Conservation (phyloP, 2,888 invertebrate species). For the Abrostola tripartita region DNA sequence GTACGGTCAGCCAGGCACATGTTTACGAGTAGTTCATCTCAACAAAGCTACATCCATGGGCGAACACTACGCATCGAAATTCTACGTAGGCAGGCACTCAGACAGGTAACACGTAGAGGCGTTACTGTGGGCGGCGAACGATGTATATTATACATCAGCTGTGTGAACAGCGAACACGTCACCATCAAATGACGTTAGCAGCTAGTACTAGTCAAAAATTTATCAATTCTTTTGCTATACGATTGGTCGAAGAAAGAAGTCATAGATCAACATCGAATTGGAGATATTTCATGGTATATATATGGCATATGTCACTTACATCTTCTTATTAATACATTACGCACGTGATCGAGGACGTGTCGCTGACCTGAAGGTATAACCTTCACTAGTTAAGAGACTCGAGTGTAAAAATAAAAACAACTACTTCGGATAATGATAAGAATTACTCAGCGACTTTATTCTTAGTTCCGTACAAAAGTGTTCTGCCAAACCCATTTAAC, state of each 20-base stretch:
- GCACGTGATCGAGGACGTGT: conserved; percentile 1
- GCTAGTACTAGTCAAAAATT: neutral
- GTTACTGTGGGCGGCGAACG: neutral
- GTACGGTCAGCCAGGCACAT: neutral
- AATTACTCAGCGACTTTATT: no score
- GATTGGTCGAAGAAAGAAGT: no score
- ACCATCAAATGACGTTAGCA: neutral
- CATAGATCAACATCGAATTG: no score
- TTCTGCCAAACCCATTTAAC: no score
- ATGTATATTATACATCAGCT: neutral
- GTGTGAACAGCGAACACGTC: neutral
- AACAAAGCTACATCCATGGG: neutral
- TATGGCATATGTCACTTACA: no score
- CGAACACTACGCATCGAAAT: neutral
- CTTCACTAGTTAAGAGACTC: neutral
- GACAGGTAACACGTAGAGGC: neutral
- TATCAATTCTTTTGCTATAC: no score
- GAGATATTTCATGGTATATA: neutral
- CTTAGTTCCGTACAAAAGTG: no score
- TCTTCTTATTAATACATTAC: neutral
- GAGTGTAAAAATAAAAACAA: neutral
- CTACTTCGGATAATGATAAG: neutral
- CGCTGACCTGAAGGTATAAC: neutral
- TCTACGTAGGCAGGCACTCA: neutral
- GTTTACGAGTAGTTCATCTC: neutral